Conservation (phyloP, 1,140 invertebrate genomes). For the Holcopasites calliopsidis region DNA sequence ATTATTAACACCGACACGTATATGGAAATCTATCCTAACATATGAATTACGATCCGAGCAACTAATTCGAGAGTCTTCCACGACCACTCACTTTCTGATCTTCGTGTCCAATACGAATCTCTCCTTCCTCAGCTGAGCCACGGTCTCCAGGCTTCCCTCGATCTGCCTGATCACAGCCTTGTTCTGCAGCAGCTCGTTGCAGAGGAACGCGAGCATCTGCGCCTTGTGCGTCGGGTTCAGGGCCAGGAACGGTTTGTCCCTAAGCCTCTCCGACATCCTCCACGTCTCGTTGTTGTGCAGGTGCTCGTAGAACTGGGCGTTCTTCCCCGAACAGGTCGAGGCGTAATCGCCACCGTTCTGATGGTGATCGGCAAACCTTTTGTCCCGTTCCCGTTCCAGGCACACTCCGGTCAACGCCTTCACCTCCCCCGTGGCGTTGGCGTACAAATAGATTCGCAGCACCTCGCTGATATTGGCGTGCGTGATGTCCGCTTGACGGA, state of each 20-base stretch:
- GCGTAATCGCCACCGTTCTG: slow-evolving; percentile 85
- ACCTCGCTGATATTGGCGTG: slow-evolving; percentile 96
- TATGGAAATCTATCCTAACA: no score
- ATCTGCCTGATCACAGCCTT: slow-evolving; percentile 92
- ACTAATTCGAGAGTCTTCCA: no score
- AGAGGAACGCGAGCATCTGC: slow-evolving; percentile 92
- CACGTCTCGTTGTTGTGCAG: slow-evolving; percentile 88
- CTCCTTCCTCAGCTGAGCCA: slow-evolving; percentile 88
- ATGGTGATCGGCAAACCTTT: slow-evolving; percentile 88
- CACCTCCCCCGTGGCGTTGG: slow-evolving; percentile 91
- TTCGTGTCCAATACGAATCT: slow-evolving; percentile 92
- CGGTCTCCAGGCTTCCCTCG: slow-evolving; percentile 87
- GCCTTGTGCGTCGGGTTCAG: slow-evolving; percentile 93
- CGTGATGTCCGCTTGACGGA: slow-evolving; percentile 95
- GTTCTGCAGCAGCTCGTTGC: slow-evolving; percentile 96
- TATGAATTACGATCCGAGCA: no score
- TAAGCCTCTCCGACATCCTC: slow-evolving; percentile 87
- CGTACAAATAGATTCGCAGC: slow-evolving; percentile 92
- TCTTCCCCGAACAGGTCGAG: slow-evolving; percentile 84
- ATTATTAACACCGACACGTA: no score
- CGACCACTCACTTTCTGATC: slow-evolving; percentile 92
- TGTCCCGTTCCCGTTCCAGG: slow-evolving; percentile 88
- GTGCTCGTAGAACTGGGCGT: slow-evolving; percentile 87
- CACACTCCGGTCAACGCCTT: slow-evolving; percentile 89
- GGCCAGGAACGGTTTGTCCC: slow-evolving; percentile 91